Evolutionary conservation across 1,140 invertebrate species (phyloP), one percentile per base, ranked within the genome.

Genomic region (Brachionus asplanchnoidis): DNA sequence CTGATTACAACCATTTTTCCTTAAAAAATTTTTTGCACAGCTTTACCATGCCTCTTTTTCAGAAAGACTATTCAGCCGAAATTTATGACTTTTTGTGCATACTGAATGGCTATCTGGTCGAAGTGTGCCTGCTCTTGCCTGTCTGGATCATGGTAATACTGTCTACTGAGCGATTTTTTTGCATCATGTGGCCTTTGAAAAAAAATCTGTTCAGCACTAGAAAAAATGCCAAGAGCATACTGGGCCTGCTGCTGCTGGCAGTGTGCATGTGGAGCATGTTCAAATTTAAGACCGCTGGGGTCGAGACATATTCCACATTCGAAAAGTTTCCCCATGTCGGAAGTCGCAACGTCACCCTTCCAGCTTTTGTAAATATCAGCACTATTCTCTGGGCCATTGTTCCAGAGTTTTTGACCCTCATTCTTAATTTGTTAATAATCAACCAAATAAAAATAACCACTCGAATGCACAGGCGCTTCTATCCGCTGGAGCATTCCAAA

Each of bases 141-240:
- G 60, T 68, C 3, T 84, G 82, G 82, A 84, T 84, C 14, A 70
- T 84, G 60, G 82, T 84, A 17, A 56, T 84, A 36, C 46, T 84
- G 42, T 20, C 82, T 8, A 4, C 32, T 2, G 82, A 84, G 36
- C 20, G 82, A 32, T 84, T 73, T 32, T 56, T 44, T 40, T 36
- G 36, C 28, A 70, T 84, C 28, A 53, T 53, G 42, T 84, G 40
- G 40, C 60, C 82, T 44, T 20, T 70, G 9, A 56, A 46, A 68
- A 84, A 46, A 44, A 68, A 68, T 23, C 8, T 70, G 9, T 60
- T 60, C 17, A 60, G 53, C 60, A 68, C 44, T n/a, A 42, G 46
- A 23, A 68, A 70, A 56, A 53, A 68, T 14, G 42, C 82, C 14
- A 84, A 56, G 26, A 70, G n/a, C 8, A 65, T 53, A 7, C 20